Conservation (phyloP, 30 jellyfish, hydroid and myxozoan species). For the Chrysaora quinquecirrha region DNA sequence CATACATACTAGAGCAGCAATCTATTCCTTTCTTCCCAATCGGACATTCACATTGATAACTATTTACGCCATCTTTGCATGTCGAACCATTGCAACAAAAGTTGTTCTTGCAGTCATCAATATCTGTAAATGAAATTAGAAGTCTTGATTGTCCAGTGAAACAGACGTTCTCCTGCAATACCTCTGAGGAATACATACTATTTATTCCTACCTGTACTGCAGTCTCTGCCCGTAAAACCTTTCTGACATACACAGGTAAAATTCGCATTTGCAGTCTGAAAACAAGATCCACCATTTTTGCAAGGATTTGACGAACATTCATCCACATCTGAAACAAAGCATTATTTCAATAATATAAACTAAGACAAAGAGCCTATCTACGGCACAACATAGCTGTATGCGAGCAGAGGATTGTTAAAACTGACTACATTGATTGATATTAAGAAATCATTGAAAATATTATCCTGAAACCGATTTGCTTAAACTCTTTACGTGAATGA, state of each 20-base stretch:
- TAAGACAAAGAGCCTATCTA: too few relatives aligned
- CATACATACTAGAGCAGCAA: conserved; percentile 66
- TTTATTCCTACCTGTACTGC: conserved; percentile 62
- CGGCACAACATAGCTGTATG: too few relatives aligned
- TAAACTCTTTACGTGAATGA: too few relatives aligned
- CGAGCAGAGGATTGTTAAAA: too few relatives aligned
- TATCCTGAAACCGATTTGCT: too few relatives aligned
- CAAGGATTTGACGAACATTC: conserved; percentile 52
- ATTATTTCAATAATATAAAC: too few relatives aligned
- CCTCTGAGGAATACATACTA: too few relatives aligned
- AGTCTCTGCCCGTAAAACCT: conserved; percentile 78
- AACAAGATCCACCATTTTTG: conserved; percentile 47
- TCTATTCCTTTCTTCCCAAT: conserved; percentile 60
- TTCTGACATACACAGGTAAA: conserved; percentile 59
- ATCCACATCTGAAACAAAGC: conserved; percentile 8
- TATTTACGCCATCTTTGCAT: conserved; percentile 60
- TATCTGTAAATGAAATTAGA: too few relatives aligned
- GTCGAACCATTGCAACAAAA: conserved; percentile 82
- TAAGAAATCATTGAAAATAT: too few relatives aligned
- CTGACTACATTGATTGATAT: too few relatives aligned
- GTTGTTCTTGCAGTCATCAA: conserved; percentile 74
- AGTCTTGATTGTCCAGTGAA: too few relatives aligned
- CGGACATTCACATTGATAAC: conserved; percentile 48
- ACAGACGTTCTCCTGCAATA: too few relatives aligned
- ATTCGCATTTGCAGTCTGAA: conserved; percentile 51